phyloP scores from a whole-genome alignment of 2,888 invertebrate species.

The Alloscopus bannaensis region DNA sequence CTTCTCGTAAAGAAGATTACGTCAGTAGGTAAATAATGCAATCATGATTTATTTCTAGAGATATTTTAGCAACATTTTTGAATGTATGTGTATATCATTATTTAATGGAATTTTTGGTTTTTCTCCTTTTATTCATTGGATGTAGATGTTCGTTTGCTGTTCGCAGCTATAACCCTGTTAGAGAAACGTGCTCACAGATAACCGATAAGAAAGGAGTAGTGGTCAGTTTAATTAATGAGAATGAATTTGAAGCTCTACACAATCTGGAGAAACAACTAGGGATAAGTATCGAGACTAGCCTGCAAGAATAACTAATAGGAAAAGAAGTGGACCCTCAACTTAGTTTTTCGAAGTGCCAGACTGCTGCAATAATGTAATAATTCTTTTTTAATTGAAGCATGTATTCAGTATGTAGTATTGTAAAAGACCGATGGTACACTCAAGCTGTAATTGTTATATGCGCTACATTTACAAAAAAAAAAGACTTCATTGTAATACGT shows the following conservation, averaged over 20 bases:
- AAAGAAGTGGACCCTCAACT: too few species aligned
- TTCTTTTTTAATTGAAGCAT: too few species aligned
- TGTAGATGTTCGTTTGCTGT: conserved; percentile 56
- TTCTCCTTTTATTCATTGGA: background rate
- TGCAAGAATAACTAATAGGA: conserved; percentile 19
- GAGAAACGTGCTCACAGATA: too few species aligned
- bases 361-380: too few species aligned
- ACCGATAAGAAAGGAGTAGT: conserved; percentile 28
- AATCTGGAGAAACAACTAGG: conserved; percentile 26
- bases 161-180: too few species aligned
- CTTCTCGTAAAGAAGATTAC: conserved; percentile 36
- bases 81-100: background rate
- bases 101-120: background rate
- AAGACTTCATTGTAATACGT: too few species aligned
- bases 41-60: background rate
- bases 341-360: too few species aligned
- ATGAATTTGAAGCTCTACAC: conserved; percentile 31
- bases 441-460: too few species aligned
- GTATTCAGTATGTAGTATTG: too few species aligned
- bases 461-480: too few species aligned
- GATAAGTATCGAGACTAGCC: conserved; percentile 21
- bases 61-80: conserved; percentile 5
- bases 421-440: too few species aligned
- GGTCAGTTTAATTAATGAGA: conserved; percentile 31
- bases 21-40: conserved; percentile 52